Evolutionary conservation across 1,140 invertebrate species (phyloP).

Genomic region (Neodiprion virginianus): DNA sequence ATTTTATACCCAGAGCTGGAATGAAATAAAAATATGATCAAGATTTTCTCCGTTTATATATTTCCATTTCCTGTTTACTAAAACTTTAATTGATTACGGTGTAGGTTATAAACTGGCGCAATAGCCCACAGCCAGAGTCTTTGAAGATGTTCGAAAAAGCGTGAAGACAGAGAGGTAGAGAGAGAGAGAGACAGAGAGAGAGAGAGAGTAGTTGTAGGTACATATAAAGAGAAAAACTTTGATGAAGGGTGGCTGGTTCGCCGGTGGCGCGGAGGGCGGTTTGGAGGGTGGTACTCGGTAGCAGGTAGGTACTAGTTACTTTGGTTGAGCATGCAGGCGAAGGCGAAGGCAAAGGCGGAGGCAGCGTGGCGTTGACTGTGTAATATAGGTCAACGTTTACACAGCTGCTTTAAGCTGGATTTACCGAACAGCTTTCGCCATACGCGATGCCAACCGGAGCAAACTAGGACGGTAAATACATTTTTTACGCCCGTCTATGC

Average conservation of each 20-base stretch:
- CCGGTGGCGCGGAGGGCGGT: too few species aligned
- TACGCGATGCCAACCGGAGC: constrained; percentile 46
- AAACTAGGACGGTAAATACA: constrained; percentile 59
- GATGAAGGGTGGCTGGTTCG: too few species aligned
- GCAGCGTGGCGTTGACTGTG: constrained; percentile 39
- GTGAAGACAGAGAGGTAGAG: background rate
- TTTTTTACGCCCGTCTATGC: constrained; percentile 44
- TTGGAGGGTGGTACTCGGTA: too few species aligned
- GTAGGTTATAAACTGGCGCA: background rate
- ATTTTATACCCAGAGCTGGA: too few species aligned
- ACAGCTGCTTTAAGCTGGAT: constrained; percentile 60
- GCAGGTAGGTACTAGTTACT: too few species aligned
- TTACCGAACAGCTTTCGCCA: constrained; percentile 57
- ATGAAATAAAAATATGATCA: too few species aligned
- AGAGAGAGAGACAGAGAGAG: too few species aligned
- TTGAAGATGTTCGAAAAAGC: background rate
- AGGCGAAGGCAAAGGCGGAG: background rate
- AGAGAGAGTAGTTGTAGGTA: background rate
- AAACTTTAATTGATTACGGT: background rate
- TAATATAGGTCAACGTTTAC: constrained; percentile 62
- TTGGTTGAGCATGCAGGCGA: background rate
- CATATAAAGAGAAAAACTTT: too few species aligned
- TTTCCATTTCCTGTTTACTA: background rate
- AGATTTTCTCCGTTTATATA: too few species aligned
- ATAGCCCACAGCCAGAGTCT: background rate